Conservation (phyloP, 2,888 invertebrate species). For the Petrolisthes manimaculis region DNA sequence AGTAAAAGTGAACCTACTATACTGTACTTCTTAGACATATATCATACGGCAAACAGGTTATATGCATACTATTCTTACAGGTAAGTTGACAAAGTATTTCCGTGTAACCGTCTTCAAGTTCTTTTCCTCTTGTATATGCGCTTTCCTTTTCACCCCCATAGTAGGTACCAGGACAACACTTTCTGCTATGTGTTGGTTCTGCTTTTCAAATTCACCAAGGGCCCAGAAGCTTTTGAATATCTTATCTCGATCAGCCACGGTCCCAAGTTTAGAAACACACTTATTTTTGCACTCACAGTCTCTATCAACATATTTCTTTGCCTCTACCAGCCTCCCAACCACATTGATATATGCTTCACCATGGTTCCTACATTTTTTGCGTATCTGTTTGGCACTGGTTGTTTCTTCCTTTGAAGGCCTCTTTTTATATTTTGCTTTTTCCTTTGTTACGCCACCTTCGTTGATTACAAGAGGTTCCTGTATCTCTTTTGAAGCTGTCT, state of each 20-base stretch:
- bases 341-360: slow-evolving; percentile 44
- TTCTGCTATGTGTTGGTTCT: slow-evolving; percentile 38
- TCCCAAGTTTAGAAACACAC: slow-evolving; percentile 44
- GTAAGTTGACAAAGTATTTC: slow-evolving; percentile 24
- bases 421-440: slow-evolving; percentile 1
- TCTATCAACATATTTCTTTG: slow-evolving; percentile 40
- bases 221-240: slow-evolving; percentile 42
- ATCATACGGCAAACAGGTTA: neutral
- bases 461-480: neutral
- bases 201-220: slow-evolving; percentile 46
- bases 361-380: slow-evolving; percentile 36
- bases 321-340: slow-evolving; percentile 35
- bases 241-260: slow-evolving; percentile 26
- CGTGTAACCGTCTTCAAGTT: slow-evolving; percentile 24
- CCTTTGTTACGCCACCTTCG: neutral
- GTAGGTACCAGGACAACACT: slow-evolving; percentile 45
- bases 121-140: slow-evolving; percentile 18
- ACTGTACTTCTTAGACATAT: neutral
- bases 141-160: slow-evolving; percentile 1
- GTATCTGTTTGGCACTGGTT: slow-evolving; percentile 24
- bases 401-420: slow-evolving; percentile 8
- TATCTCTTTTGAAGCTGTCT: neutral
- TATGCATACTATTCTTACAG: neutral
- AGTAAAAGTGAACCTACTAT: neutral
- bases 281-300: slow-evolving; percentile 50